phyloP scores from a whole-genome alignment of 2,888 invertebrate genomes.

The Cyclophora punctaria region DNA sequence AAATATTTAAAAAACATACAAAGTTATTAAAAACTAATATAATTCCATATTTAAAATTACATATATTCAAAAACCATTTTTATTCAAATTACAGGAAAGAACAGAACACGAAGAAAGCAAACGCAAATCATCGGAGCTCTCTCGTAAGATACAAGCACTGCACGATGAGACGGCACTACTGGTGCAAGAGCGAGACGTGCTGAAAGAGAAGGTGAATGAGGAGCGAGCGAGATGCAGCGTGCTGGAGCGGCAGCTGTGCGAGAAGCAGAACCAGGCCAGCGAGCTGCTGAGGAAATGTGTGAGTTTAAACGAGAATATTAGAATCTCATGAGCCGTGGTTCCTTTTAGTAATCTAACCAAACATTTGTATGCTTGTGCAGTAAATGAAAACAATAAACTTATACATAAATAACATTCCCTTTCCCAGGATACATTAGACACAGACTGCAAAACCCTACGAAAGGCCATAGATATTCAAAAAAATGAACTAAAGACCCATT shows the following conservation, averaged over 20 bases:
- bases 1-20: too few species aligned
- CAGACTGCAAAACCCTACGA: conserved; percentile 67
- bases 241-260: conserved; percentile 72
- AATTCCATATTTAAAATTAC: too few species aligned
- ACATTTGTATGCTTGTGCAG: too few species aligned
- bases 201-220: conserved; percentile 54
- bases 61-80: not conserved
- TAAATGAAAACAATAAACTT: too few species aligned
- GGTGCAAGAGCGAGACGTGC: conserved; percentile 44
- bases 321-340: too few species aligned
- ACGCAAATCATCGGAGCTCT: conserved; percentile 32
- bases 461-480: conserved; percentile 78
- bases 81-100: conserved; percentile 41
- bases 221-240: conserved; percentile 47
- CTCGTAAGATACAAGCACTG: conserved; percentile 33
- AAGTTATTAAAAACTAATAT: too few species aligned
- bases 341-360: too few species aligned
- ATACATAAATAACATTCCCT: not conserved
- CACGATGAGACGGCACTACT: conserved; percentile 35
- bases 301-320: conserved; percentile 21
- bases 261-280: conserved; percentile 65
- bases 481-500: conserved; percentile 80
- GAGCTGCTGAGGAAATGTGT: conserved; percentile 77
- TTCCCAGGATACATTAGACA: conserved; percentile 63
- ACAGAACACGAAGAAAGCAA: conserved; percentile 44